Percentiles rank a stretch among this genome's conserved stretches.
phyloP scores from a whole-genome alignment of 2,888 invertebrate species.

The Pardosa pseudoannulata region DNA sequence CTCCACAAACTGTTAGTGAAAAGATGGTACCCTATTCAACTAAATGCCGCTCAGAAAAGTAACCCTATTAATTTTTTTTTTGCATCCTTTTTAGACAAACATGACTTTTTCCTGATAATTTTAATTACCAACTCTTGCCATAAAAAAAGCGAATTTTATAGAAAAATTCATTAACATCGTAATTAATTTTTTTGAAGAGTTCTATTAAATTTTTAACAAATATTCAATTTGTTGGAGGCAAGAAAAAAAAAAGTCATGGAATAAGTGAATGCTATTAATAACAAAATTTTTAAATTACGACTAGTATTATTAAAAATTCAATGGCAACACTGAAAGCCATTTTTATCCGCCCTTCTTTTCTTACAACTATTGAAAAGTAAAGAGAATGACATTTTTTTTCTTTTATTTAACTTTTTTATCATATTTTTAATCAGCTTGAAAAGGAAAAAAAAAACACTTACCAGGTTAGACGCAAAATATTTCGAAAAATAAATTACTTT shows the following conservation, averaged over 20 bases:
- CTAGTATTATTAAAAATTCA: not conserved
- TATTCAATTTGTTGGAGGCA: not conserved
- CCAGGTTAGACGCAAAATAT: not conserved
- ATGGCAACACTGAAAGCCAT: not conserved
- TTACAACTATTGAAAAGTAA: not conserved
- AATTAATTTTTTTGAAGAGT: not conserved
- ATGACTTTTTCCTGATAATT: not conserved
- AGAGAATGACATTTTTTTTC: not conserved
- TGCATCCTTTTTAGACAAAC: not conserved
- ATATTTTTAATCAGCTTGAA: not conserved
- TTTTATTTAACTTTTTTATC: not conserved
- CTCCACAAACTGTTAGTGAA: no score
- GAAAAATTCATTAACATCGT: not conserved
- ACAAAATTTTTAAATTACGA: not conserved
- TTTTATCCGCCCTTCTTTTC: not conserved
- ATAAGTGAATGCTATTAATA: not conserved
- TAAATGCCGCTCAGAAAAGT: no score
- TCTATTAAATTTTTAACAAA: not conserved
- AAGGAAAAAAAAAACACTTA: not conserved
- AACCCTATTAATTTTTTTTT: not conserved
- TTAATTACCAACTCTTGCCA: not conserved
- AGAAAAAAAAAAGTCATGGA: not conserved
- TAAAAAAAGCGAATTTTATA: not conserved
- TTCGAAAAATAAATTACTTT: conserved; percentile 12
- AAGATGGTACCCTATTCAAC: no score